Evolutionary conservation across 1,140 invertebrate species (phyloP).

Genomic region (Drosophila sucinea): DNA sequence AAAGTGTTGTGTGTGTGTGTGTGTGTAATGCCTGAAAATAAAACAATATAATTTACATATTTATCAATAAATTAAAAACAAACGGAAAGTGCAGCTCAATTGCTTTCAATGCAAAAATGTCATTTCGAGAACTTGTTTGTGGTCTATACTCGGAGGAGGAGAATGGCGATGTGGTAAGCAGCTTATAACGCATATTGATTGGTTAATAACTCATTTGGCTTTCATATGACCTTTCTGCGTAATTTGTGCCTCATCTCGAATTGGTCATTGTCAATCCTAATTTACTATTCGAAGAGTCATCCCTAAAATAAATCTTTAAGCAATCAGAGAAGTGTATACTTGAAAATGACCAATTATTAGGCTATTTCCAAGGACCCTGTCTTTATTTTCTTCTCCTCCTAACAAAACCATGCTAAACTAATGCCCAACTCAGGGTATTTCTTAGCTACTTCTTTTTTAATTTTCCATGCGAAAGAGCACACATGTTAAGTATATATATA

Average conservation of each 20-base stretch:
- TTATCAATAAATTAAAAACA: slow-evolving; percentile 57
- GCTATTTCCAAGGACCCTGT: no score
- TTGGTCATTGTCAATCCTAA: neutral
- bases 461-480: no score
- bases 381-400: no score
- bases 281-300: no score
- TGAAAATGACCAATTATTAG: no score
- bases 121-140: slow-evolving; percentile 75
- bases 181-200: slow-evolving; percentile 22
- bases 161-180: slow-evolving; percentile 53
- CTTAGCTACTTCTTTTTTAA: no score
- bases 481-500: no score
- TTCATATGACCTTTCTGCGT: neutral
- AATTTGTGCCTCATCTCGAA: neutral
- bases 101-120: slow-evolving; percentile 61
- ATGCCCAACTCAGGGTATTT: neutral
- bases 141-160: slow-evolving; percentile 74
- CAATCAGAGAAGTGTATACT: no score
- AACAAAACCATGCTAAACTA: neutral
- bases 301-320: no score
- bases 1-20: neutral
- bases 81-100: slow-evolving; percentile 22
- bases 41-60: slow-evolving; percentile 48
- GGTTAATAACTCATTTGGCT: slow-evolving; percentile 15
- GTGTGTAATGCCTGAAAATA: slow-evolving; percentile 29